Base-by-base conservation (phyloP, 2,113 vertebrate species). In the Todiramphus saurophagus region DNA sequence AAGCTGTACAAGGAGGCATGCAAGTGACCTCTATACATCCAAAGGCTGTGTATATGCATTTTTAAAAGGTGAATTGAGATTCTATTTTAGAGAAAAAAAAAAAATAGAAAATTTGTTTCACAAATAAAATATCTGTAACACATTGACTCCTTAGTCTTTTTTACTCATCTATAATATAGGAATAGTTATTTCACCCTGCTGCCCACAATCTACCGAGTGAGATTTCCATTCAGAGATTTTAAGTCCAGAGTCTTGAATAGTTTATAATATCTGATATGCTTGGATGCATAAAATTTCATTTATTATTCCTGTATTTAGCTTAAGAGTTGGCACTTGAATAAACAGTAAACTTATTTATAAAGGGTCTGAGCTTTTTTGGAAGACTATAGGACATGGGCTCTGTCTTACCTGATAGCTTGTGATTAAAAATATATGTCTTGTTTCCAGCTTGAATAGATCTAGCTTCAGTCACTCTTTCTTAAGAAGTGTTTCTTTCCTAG, bases 391-490 rank as follows among this genome's bases (percentile, higher is more conserved):
- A 81, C 24, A 58, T 33, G 10, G 16, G 63, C 31, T 55, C 37
- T 63, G 28, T 70, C 43, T 89, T 89, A 16, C 20, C 37, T 63
- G 41, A 77, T 43, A 74, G 41, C 17, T 94, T 96, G 94, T 90
- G 48, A 74, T 90, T 90, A 94, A 93, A 96, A 94, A 86, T 85
- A 81, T 60, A 53, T 76, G 31, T 62, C 56, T 86, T 1, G 0
- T 90, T 92, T 95, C 51, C 59, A 90, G 16, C 11, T 88, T 95
- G 75, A 81, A 81, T 94, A 1, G 3, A 74, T 83, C 37, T 51
- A 74, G 18, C 13, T 68, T 83, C 62, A 91, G 53, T 37, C 55
- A 55, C 58, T 85, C 5, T 80, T 90, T 92, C 68, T 93, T 60
- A 46, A 94, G 51, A 25, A 43, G 59, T 62, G 43, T 91, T 91